Conservation (phyloP, 2,113 vertebrate species). For the Puma concolor region DNA sequence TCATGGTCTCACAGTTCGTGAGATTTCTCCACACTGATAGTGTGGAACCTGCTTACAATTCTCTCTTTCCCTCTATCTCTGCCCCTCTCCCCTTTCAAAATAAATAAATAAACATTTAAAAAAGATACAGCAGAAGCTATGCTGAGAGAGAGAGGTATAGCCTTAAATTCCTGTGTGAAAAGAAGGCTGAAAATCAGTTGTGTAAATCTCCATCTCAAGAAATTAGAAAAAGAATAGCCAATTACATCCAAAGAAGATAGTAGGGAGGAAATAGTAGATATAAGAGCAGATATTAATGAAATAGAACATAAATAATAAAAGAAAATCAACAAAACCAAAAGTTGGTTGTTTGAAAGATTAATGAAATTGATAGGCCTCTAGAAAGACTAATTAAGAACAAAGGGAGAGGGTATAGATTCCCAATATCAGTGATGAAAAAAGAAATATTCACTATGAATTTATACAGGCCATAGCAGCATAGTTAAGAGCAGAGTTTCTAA, state of each 20-base stretch:
- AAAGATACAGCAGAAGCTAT: background rate
- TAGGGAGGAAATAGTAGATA: background rate
- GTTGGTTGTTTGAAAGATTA: background rate
- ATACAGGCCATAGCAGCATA: background rate
- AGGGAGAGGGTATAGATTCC: background rate
- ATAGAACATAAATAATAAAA: background rate
- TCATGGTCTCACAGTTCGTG: no score
- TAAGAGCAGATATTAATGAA: background rate
- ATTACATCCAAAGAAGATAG: background rate
- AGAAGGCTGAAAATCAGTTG: background rate
- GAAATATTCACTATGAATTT: background rate
- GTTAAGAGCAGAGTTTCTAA: background rate
- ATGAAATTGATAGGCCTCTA: background rate
- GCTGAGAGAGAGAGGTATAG: background rate
- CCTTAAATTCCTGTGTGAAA: background rate
- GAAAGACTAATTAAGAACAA: background rate
- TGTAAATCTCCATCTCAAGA: background rate
- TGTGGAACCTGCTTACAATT: no score
- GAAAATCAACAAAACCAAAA: background rate
- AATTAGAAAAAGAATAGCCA: background rate
- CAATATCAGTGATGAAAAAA: background rate
- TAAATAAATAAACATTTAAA: no score
- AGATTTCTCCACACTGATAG: no score
- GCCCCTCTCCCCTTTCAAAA: no score
- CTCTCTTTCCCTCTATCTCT: no score